Base-by-base conservation (phyloP, 2,797 vertebrate genomes). In the Microctenopoma stevenorrisi region DNA sequence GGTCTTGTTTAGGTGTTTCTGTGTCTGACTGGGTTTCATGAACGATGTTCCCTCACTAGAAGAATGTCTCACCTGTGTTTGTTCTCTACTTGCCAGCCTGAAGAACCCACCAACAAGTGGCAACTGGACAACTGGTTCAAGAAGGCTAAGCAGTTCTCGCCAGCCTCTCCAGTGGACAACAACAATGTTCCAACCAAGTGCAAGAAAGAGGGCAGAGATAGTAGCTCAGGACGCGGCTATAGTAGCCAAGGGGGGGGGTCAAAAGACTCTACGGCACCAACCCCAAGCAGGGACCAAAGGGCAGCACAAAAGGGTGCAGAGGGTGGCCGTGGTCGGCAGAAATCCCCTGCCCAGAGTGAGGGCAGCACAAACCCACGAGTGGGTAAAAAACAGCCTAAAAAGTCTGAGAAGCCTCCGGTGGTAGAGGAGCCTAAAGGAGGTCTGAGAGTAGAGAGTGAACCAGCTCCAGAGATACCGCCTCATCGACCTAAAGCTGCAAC, bases 101-200 rank as follows among this genome's bases (percentile, higher is more conserved):
- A 99, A 75, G 97, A 96, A 76, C 96, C 96, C 0, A 95, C 96
- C 67, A 98, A 98, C 92, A 99, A 98, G 85, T 99, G 98, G 98
- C 97, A 98, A 49, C 93, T 99, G 90, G 96, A 99, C 88, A 99
- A 99, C 87, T 99, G 98, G 98, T 89, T 99, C 78, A 97, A 97
- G 89, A 98, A 98, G 87, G 94, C 95, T 4, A 98, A 97, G 76
- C 96, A 96, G 94, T 95, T 95, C 60, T 98, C 96, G 50, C 96
- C 97, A 48, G 96, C 97, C 52, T 98, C 97, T 76, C 98, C 97
- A 0, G 95, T 96, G 84, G 97, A 99, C 82, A 97, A 94, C 88
- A 97, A 93, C 78, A 93, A 86, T 26, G 95, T 95, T 77, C 95
- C 95, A 54, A 94, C 96, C 2, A 96, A 96, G 82, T 96, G 96